Evolutionary conservation across 2,888 invertebrate species (phyloP), one percentile per base, ranked within the genome.

Genomic region (Allygus modestus): DNA sequence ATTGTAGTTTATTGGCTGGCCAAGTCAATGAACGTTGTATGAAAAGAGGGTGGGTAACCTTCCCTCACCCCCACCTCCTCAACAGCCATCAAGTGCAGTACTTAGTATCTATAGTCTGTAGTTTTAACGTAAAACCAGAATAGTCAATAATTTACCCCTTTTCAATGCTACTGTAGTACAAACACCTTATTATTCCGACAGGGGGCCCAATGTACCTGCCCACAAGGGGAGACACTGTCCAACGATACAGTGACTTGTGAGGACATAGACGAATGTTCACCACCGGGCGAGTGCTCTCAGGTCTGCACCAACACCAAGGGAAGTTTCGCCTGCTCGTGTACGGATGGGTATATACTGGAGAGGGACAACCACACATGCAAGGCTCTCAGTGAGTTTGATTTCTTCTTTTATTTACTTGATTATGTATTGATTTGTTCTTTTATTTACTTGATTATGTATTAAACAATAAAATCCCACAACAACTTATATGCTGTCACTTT

Each of bases 141-240:
- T n/a, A n/a, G n/a, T n/a, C n/a, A n/a, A n/a, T n/a, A n/a, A n/a
- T n/a, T n/a, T n/a, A n/a, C n/a, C n/a, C n/a, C n/a, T n/a, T n/a
- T n/a, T n/a, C n/a, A n/a, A n/a, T n/a, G n/a, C n/a, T n/a, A n/a
- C n/a, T n/a, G n/a, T n/a, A n/a, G n/a, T n/a, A n/a, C n/a, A n/a
- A n/a, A n/a, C n/a, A n/a, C n/a, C n/a, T n/a, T n/a, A n/a, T n/a
- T n/a, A n/a, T n/a, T 2, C 17, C 15, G 4, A 26, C 84, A 91
- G 86, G 99, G 99, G 0, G 96, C 98, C 0, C 91, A 97, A 69
- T 99, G 99, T 89, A 93, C 95, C 0, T 99, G 99, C 90, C 98
- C 98, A 0, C 90, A 91, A 0, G 99, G 99, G 0, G 97, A 98
- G 90, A 94, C 95, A 86, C 91, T 99, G 4, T 92, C 93, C 82